These are phyloP conservation scores for Lepidurus arcticus DNA, from an alignment of 1,140 invertebrate genomes.

Conservation along the genomic window DNA sequence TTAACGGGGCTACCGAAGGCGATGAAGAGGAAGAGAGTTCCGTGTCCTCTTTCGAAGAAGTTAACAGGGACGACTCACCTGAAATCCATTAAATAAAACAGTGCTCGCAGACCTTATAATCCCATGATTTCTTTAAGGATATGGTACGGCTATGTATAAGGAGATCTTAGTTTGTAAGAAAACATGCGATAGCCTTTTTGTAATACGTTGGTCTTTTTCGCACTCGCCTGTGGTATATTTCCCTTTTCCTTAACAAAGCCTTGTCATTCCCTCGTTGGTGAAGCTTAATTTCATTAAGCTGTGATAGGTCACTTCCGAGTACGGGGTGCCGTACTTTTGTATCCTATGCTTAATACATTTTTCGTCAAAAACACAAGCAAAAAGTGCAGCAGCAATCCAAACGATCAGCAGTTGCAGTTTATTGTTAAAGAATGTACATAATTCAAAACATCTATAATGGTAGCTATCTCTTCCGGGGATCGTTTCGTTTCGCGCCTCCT, in stretches of 20 bases:
- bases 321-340: background rate
- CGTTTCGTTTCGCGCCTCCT: slow-evolving; percentile 11
- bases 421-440: slow-evolving; percentile 9
- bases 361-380: background rate
- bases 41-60: slow-evolving; percentile 39
- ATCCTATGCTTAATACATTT: background rate
- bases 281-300: slow-evolving; percentile 22
- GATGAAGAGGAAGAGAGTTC: slow-evolving; percentile 36
- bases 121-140: slow-evolving; percentile 7
- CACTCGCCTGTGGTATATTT: slow-evolving; percentile 10
- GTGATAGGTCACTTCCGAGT: slow-evolving; percentile 12
- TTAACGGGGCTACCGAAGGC: slow-evolving; percentile 30
- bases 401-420: background rate
- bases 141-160: slow-evolving; percentile 12
- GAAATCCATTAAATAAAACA: background rate
- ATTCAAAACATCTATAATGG: background rate
- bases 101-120: background rate
- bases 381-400: background rate
- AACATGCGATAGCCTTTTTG: background rate
- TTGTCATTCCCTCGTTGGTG: slow-evolving; percentile 22
- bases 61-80: slow-evolving; percentile 36
- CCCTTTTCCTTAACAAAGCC: slow-evolving; percentile 15
- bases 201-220: background rate
- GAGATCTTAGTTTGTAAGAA: background rate
- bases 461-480: slow-evolving; percentile 24